Evolutionary conservation across 2,797 vertebrate genomes (phyloP).

Genomic region (Rhinophrynus dorsalis): DNA sequence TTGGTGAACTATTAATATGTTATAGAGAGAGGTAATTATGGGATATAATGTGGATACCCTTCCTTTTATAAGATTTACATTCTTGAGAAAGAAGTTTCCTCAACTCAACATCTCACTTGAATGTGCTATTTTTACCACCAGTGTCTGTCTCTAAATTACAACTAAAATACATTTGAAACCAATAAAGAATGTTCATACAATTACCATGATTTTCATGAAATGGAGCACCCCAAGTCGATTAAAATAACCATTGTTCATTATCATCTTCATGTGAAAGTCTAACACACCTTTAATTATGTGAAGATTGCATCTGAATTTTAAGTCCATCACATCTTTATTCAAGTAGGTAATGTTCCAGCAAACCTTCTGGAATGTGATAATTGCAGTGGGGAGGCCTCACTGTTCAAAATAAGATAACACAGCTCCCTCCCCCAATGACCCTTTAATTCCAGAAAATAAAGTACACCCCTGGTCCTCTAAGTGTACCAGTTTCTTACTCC

Average conservation of each 20-base stretch:
- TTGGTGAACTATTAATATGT: too few species aligned
- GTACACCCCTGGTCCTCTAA: too few species aligned
- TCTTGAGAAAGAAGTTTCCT: conserved; percentile 13
- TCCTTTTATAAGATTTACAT: conserved; percentile 16
- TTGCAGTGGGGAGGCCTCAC: conserved; percentile 12
- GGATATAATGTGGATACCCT: conserved; percentile 23
- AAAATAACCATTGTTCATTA: conserved; percentile 37
- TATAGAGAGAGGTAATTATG: too few species aligned
- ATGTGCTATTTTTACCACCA: conserved; percentile 24
- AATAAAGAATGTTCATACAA: conserved; percentile 15
- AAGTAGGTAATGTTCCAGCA: conserved; percentile 35
- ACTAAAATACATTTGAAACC: conserved; percentile 24
- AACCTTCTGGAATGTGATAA: conserved; percentile 41
- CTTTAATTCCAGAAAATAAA: conserved; percentile 17
- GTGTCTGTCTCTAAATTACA: conserved; percentile 17
- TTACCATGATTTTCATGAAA: conserved; percentile 23
- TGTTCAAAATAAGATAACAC: conserved; percentile 23
- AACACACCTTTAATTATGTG: conserved; percentile 40
- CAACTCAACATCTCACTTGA: conserved; percentile 3
- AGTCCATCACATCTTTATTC: conserved; percentile 25
- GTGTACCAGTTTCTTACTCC: too few species aligned
- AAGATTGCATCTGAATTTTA: conserved; percentile 7
- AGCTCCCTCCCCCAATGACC: conserved; percentile 26
- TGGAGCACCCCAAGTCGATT: conserved; percentile 22
- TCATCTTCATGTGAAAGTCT: conserved; percentile 2